Base-by-base conservation (phyloP, 2,888 invertebrate species). In the Phaonia tiefii region DNA sequence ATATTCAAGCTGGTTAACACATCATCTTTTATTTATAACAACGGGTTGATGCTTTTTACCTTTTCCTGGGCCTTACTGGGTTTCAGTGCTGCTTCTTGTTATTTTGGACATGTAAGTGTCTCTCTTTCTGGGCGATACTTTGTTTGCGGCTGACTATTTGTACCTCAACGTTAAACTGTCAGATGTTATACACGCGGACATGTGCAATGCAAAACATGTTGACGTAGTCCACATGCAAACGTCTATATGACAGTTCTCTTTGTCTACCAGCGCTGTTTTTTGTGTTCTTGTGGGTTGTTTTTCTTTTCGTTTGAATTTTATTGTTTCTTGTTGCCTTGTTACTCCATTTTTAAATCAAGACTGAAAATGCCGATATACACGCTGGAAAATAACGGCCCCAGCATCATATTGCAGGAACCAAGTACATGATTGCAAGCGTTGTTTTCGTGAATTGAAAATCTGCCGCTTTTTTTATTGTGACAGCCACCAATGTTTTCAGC, bases 211-310 rank as follows among this genome's bases (percentile, higher is more conserved):
- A 49, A 56, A 65, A 17, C 17, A 42, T 37, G 69, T 73, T 80
- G 80, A 73, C 69, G 73, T 76, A 73, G 80, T 80, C 67, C 76
- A 39, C 17, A 58, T 26, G n/a, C n/a, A n/a, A 66, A 66, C 39
- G 54, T 46, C 25, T 56, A 66, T 31, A 11, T 67, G 37, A 44
- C n/a, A n/a, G 13, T 26, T 20, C 20, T 63, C 20, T 67, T 77
- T 60, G 13, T 13, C 25, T n/a, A n/a, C n/a, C n/a, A n/a, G n/a
- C n/a, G n/a, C n/a, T n/a, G n/a, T n/a, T n/a, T n/a, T n/a, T n/a
- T n/a, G n/a, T n/a, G n/a, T n/a, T n/a, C n/a, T n/a, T n/a, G n/a
- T n/a, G n/a, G n/a, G n/a, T n/a, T n/a, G n/a, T n/a, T n/a, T n/a
- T n/a, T n/a, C n/a, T n/a, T 49, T 46, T n/a, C n/a, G n/a, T n/a